Evolutionary conservation across 1,140 invertebrate genomes (phyloP), one percentile per base, ranked within the genome.

Genomic region (Trichonephila clavipes): DNA sequence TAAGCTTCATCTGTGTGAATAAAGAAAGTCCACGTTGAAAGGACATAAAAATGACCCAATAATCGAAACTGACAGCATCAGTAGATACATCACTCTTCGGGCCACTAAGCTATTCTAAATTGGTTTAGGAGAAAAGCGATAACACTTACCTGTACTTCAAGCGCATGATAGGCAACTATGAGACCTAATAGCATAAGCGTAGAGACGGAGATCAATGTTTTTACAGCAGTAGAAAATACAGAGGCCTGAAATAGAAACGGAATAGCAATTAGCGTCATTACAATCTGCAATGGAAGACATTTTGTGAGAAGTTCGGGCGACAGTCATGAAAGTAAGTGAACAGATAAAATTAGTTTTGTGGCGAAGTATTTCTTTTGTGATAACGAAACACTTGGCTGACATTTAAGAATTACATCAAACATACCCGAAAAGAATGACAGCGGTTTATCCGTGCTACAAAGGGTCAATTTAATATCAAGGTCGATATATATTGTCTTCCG

Each of bases 101-200:
- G 19, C 3, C 28, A 77, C 28, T 40, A 77, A 77, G 34, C 34
- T 77, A 16, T 14, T 77, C 72, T 77, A 40, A 77, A 77, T 77
- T 77, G 72, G 72, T 77, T 34, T 34, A 12, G 72, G 18, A 18
- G 16, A 40, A 40, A 77, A 77, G 34, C 34, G 72, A 77, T 77
- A 77, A 40, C 58, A 89, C 96, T 97, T 96, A 99, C 99, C 98
- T 99, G 99, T 96, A 99, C 98, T 98, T 99, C 99, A 97, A 99
- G 97, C 96, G 98, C 99, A 97, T 99, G 99, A 97, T 99, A 99
- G 97, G 99, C 98, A 96, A 99, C 97, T 96, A 99, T 99, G 96
- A 99, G 98, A 97, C 98, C 98, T 96, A 99, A 97, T 96, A 99
- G 97, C 96, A 99, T 98, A 97, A 99, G 97, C 97, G 99, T 99